These are phyloP conservation scores for Pangasius mekongensis DNA, from an alignment of 2,797 vertebrate species.

Conservation along the genomic window DNA sequence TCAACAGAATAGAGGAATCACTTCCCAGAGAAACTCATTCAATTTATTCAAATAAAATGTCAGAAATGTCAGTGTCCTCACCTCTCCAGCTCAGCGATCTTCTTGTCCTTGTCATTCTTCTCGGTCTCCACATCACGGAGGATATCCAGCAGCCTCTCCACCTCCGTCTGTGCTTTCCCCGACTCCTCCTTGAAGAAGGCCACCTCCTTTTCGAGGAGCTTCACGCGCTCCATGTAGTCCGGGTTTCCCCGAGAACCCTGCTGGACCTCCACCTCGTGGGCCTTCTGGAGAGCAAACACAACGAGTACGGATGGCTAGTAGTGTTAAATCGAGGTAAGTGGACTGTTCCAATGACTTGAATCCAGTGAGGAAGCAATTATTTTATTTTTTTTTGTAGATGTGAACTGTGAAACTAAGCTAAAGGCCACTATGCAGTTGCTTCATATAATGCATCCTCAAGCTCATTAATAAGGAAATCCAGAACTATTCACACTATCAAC, in stretches of 20 bases:
- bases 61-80: slow-evolving; percentile 57
- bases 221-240: slow-evolving; percentile 89
- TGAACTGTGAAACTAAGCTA: not conserved
- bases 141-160: slow-evolving; percentile 95
- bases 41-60: not conserved
- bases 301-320: not conserved
- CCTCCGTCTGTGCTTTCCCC: slow-evolving; percentile 90
- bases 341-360: not conserved
- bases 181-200: slow-evolving; percentile 92
- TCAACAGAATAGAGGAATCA: not conserved
- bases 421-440: not conserved
- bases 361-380: not conserved
- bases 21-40: not conserved
- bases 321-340: too few relatives aligned
- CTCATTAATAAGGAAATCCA: not conserved
- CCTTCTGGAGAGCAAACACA: slow-evolving; percentile 75
- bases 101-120: slow-evolving; percentile 98
- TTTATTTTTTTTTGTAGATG: not conserved
- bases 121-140: slow-evolving; percentile 96
- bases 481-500: not conserved
- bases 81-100: slow-evolving; percentile 97
- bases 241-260: slow-evolving; percentile 87
- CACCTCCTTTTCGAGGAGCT: slow-evolving; percentile 94
- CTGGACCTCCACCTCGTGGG: slow-evolving; percentile 90
- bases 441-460: not conserved